Percentiles rank a stretch among this genome's conserved stretches.
Conservation (phyloP, 64 coral and sea anemone species). For the Astreopora myriophthalma region DNA sequence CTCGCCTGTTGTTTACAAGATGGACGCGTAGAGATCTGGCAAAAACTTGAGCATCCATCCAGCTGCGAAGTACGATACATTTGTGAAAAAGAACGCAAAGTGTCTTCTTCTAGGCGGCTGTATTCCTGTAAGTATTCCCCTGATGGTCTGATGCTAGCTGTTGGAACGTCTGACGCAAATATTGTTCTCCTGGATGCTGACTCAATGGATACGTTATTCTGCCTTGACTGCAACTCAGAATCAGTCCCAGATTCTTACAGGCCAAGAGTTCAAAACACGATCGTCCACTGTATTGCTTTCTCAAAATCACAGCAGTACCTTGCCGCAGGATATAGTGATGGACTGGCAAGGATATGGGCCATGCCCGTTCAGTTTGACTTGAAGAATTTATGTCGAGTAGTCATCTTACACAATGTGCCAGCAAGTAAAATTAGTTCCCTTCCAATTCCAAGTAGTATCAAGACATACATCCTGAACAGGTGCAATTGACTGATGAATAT, state of each 20-base stretch:
- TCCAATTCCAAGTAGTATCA: constrained; percentile 74
- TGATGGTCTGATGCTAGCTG: constrained; percentile 74
- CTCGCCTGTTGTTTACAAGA: constrained; percentile 91
- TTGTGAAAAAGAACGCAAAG: constrained; percentile 74
- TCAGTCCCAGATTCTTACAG: neutral
- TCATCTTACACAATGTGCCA: constrained; percentile 82
- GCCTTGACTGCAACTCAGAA: constrained; percentile 69
- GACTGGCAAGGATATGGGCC: constrained; percentile 72
- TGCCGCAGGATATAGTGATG: constrained; percentile 87
- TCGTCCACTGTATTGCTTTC: constrained; percentile 80
- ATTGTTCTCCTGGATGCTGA: constrained; percentile 58
- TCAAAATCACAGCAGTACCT: constrained; percentile 82
- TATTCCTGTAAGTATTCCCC: constrained; percentile 82
- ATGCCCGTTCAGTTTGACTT: constrained; percentile 84
- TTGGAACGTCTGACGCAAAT: constrained; percentile 88
- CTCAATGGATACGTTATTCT: constrained; percentile 32
- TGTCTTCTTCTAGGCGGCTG: constrained; percentile 55
- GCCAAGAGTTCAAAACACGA: constrained; percentile 68
- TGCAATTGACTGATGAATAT: neutral
- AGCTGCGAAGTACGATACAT: constrained; percentile 51
- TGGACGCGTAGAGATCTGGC: constrained; percentile 80
- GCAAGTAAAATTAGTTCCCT: constrained; percentile 71
- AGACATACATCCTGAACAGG: constrained; percentile 73
- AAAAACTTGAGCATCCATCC: constrained; percentile 17
- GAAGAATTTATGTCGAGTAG: constrained; percentile 77